Evolutionary conservation across 2,888 invertebrate species (phyloP).

Genomic region (Coremacera marginata): DNA sequence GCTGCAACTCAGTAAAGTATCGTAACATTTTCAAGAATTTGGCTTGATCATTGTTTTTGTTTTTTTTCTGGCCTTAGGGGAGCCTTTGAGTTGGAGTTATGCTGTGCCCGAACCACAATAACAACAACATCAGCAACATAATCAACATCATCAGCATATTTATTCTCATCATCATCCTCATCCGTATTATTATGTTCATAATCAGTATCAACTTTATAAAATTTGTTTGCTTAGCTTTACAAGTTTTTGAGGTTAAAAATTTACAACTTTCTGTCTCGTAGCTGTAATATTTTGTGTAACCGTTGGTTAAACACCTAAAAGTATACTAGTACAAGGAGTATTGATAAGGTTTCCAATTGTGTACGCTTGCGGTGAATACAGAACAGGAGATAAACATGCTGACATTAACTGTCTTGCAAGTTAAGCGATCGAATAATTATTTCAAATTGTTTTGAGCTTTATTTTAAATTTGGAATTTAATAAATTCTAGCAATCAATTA

Average conservation of each 20-base stretch:
- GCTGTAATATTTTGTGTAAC: not conserved
- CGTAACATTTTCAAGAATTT: not conserved
- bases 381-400: no score
- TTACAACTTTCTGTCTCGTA: not conserved
- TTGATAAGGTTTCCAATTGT: not conserved
- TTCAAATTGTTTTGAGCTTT: no score
- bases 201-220: not conserved
- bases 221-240: not conserved
- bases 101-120: not conserved
- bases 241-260: not conserved
- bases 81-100: no score
- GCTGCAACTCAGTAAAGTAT: not conserved
- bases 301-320: slow-evolving; percentile 9
- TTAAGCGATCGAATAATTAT: no score
- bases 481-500: no score
- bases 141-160: not conserved
- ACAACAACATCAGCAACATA: not conserved
- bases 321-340: not conserved
- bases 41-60: not conserved
- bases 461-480: no score
- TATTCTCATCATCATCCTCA: not conserved
- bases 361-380: no score
- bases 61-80: no score
- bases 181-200: not conserved
- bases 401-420: no score